Evolutionary conservation across 2,113 vertebrate species (phyloP).

Genomic region (Albula glossodonta): DNA sequence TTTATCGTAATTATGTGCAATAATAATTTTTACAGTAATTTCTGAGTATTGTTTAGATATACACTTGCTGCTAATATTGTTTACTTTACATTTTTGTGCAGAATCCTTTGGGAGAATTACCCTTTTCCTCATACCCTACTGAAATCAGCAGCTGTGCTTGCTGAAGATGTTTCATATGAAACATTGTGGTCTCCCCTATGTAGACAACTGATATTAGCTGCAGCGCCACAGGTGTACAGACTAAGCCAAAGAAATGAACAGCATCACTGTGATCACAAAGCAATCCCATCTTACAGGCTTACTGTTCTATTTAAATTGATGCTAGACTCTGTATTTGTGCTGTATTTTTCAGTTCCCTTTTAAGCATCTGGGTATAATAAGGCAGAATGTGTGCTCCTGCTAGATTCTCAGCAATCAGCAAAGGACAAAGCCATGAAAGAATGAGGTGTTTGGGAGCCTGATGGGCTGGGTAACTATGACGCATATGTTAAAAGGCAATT

Average conservation of each 20-base stretch:
- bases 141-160: no score
- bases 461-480: no score
- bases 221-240: neutral
- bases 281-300: neutral
- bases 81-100: neutral
- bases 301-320: neutral
- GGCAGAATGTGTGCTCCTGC: no score
- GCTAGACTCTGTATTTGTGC: neutral
- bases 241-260: neutral
- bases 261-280: neutral
- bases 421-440: no score
- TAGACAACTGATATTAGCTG: neutral
- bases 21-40: no score
- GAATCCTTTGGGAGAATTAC: neutral
- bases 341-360: neutral
- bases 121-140: neutral
- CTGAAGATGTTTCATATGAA: neutral
- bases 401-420: no score
- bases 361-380: no score
- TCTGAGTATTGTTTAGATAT: no score
- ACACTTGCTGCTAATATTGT: no score
- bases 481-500: no score
- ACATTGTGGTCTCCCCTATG: neutral
- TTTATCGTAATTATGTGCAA: no score
- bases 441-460: no score